Evolutionary conservation across 1,140 invertebrate genomes (phyloP), one percentile per base, ranked within the genome.

Genomic region (Alviniconcha marisindica): DNA sequence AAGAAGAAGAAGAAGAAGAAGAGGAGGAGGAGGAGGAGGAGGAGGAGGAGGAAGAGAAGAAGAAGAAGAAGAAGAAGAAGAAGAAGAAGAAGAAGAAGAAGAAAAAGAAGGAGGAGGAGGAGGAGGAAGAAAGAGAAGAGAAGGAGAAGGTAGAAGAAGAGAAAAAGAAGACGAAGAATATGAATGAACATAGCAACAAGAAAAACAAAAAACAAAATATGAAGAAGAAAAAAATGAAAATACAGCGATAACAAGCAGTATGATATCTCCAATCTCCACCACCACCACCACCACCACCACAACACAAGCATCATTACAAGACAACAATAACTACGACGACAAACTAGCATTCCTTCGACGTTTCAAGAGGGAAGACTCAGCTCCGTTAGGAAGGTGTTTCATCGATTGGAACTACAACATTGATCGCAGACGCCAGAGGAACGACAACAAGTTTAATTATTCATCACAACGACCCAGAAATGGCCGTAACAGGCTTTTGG

Each of bases 361-460:
- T 48, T 48, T 48, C 7, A 48, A 48, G 44, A 48, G 44, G 18
- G 18, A 5, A 48, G 18, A 18, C 44, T 48, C 7, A 18, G 44
- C 18, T 48, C 44, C 18, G 44, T 18, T 18, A 5, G 5, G 5
- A 48, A 48, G 44, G 44, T 5, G 7, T 5, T 48, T 48, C 18
- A 48, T 48, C 44, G 44, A 48, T 48, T 18, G 7, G 7, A 48
- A 48, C 5, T 5, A 48, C 14, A 66, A 31, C 31, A 66, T 66
- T 66, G 63, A 66, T 66, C n/a, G 63, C 28, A 14, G 31, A 4
- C 5, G 28, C 7, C 4, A 66, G 63, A 33, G 63, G 28, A 66
- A 31, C 31, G 63, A 66, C 63, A 66, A 66, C 63, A 66, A 28
- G 63, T 66, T 66, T 66, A 66, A 66, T 66, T 66, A 66, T 66